Percentiles rank a stretch among this genome's conserved stretches.
Evolutionary conservation across 2,888 invertebrate species (phyloP).

Genomic region (Caenorhabditis wallacei): DNA sequence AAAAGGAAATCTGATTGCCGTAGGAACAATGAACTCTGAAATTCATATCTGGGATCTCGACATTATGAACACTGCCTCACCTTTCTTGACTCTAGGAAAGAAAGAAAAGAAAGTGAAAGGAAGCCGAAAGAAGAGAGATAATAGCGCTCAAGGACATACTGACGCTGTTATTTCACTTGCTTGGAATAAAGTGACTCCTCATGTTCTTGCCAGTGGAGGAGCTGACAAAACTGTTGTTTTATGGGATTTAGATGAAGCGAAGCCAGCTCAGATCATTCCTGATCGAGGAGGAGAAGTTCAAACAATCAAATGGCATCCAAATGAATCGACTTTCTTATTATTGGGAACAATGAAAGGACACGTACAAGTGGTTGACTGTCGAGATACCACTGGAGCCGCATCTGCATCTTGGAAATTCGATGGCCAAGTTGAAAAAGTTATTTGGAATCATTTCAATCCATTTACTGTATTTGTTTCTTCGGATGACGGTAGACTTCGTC

Average conservation of each 20-base stretch:
- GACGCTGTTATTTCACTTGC: constrained; percentile 94
- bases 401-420: constrained; percentile 87
- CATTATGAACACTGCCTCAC: constrained; percentile 93
- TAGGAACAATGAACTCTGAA: constrained; percentile 93
- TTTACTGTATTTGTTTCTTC: constrained; percentile 88
- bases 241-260: constrained; percentile 93
- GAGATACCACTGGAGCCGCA: constrained; percentile 63
- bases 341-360: constrained; percentile 91
- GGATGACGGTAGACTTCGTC: constrained; percentile 78
- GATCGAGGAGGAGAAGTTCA: constrained; percentile 85
- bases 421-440: constrained; percentile 91
- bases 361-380: constrained; percentile 74
- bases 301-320: constrained; percentile 90
- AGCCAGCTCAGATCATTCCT: constrained; percentile 86
- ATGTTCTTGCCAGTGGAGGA: constrained; percentile 93
- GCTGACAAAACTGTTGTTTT: constrained; percentile 92
- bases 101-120: constrained; percentile 45
- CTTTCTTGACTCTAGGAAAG: constrained; percentile 88
- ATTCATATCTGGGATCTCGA: constrained; percentile 99
- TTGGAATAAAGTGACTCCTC: constrained; percentile 88
- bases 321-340: constrained; percentile 90
- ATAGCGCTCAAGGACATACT: constrained; percentile 87
- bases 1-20: constrained; percentile 91
- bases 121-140: constrained; percentile 76
- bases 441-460: constrained; percentile 90